Evolutionary conservation across 2,113 vertebrate genomes (phyloP), one percentile per base, ranked within the genome.

Genomic region (Melospiza georgiana): DNA sequence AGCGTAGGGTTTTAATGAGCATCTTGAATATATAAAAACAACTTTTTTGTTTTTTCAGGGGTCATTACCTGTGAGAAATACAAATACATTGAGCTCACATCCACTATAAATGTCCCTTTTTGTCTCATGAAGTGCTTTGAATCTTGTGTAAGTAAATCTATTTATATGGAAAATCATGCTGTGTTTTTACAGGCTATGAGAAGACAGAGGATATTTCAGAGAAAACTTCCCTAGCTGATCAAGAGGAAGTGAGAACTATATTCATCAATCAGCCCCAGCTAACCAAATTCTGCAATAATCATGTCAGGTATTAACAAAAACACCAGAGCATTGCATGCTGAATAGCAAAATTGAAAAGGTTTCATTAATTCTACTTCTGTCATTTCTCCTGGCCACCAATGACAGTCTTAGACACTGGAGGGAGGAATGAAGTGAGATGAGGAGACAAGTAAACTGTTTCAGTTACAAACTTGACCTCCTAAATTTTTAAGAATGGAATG

Each of bases 251-350:
- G 51, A 98, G 99, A 96, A 97, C 98, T 83, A 99, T 99, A 97
- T 98, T 99, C 97, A 99, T 99, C 97, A 99, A 99, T 96, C 99
- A 99, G 90, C 99, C 98, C 12, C 99, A 99, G 97, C 98, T 99
- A 89, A 98, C 98, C 30, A 99, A 99, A 96, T 99, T 99, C 98
- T 99, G 99, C 98, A 98, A 96, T 97, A 99, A 99, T 91, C 98
- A 98, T 66, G 99, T 99, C 98, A 99, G 99, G 99, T 99, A 98
- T 72, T 93, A 86, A 69, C 3, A 44, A 43, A 37, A 63, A 16
- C 15, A 20, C 22, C 61, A 28, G 41, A 89, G 37, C 5, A 9
- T 9, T 72, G 16, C 19, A 35, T 39, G 28, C 57, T n/a, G 43
- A 49, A 30, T 62, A 75, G 55, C 37, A 87, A 35, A 91, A 84